phyloP scores from a whole-genome alignment of 1,140 invertebrate species.

The Fopius arisanus region DNA sequence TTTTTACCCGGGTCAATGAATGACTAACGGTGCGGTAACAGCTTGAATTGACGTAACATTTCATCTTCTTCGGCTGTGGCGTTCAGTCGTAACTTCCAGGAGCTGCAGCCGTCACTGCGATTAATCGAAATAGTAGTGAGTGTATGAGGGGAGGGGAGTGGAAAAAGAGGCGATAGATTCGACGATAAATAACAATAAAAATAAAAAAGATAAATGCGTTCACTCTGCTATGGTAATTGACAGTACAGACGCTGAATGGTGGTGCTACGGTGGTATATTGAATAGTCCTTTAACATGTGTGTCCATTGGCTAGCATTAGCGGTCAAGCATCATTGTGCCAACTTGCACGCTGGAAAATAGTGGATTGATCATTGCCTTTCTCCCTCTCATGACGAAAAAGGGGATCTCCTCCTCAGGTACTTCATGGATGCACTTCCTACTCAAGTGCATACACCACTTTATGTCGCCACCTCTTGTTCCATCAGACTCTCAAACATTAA shows the following conservation, averaged over 20 bases:
- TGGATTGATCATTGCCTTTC: neutral
- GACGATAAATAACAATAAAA: neutral
- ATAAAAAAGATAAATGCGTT: neutral
- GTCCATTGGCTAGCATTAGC: conserved; percentile 19
- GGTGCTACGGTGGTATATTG: neutral
- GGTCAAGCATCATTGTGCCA: conserved; percentile 17
- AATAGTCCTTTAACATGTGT: neutral
- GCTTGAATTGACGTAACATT: conserved; percentile 19
- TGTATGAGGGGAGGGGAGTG: neutral
- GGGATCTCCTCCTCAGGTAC: neutral
- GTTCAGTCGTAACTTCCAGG: neutral
- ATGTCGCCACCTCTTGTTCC: neutral
- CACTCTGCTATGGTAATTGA: neutral
- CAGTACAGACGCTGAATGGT: neutral
- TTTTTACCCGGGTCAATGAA: neutral
- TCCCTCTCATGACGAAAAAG: neutral
- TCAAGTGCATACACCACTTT: neutral
- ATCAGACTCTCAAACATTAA: neutral
- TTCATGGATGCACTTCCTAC: neutral
- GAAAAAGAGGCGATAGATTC: neutral
- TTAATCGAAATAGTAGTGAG: neutral
- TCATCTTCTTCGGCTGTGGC: conserved; percentile 13
- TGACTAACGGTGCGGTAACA: conserved; percentile 4
- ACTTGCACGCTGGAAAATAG: neutral
- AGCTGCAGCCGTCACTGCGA: neutral